Evolutionary conservation across 2,888 invertebrate genomes (phyloP).

Genomic region (Pandemis corylana): DNA sequence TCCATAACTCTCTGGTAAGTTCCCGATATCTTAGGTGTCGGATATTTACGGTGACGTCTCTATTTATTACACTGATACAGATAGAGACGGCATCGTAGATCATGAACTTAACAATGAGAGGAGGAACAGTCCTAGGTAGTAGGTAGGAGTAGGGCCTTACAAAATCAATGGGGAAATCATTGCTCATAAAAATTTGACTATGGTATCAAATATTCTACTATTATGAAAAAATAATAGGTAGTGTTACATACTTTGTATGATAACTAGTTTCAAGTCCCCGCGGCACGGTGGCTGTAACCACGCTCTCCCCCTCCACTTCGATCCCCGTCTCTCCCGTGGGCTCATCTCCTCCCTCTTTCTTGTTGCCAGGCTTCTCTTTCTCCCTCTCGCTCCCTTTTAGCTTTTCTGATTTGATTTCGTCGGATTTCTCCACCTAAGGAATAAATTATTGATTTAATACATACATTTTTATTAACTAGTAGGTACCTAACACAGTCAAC

Average conservation of each 20-base stretch:
- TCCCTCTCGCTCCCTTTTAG: conserved; percentile 74
- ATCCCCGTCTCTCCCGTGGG: conserved; percentile 80
- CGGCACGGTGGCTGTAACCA: conserved; percentile 87
- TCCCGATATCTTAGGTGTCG: too few species aligned
- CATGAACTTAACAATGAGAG: too few species aligned
- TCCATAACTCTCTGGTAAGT: too few species aligned
- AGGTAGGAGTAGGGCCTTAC: too few species aligned
- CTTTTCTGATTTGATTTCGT: conserved; percentile 74
- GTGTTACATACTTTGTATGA: conserved; percentile 86
- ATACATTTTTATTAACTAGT: neutral
- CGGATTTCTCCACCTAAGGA: conserved; percentile 70
- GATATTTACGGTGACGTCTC: too few species aligned
- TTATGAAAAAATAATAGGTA: neutral
- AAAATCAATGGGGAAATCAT: too few species aligned
- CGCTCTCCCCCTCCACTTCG: conserved; percentile 90
- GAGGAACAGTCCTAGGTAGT: too few species aligned
- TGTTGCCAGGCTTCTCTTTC: conserved; percentile 73
- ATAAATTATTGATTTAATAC: neutral
- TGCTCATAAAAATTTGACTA: too few species aligned
- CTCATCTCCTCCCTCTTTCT: conserved; percentile 74
- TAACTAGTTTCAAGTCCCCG: conserved; percentile 90
- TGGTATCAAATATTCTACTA: neutral
- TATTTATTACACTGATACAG: too few species aligned
- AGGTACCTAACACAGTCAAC: too few species aligned
- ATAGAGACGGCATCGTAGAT: too few species aligned